Evolutionary conservation across 1,140 invertebrate genomes (phyloP).

Genomic region (Reticulitermes speratus): DNA sequence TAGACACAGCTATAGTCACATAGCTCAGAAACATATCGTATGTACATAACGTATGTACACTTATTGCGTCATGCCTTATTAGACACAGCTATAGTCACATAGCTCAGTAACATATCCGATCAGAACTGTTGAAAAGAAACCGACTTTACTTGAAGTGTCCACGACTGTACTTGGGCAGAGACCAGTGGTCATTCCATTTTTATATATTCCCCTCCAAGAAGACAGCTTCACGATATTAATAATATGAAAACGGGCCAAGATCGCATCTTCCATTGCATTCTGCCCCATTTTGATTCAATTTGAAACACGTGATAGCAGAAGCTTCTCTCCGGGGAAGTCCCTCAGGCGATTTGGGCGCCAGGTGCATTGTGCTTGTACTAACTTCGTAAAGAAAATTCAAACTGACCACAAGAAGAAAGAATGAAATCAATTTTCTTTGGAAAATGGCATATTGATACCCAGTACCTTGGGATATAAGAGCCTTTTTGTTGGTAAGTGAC

Average conservation of each 20-base stretch:
- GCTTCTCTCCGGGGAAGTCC: conserved; percentile 23
- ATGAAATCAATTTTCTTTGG: conserved; percentile 14
- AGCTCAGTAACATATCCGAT: too few relatives aligned
- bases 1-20: too few relatives aligned
- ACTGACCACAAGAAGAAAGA: conserved; percentile 23
- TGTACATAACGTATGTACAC: too few relatives aligned
- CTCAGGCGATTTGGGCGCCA: conserved; percentile 25
- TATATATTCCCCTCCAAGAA: conserved; percentile 22
- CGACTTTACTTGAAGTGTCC: too few relatives aligned
- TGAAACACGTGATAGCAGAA: conserved; percentile 24
- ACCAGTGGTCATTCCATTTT: conserved; percentile 29
- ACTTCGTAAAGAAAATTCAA: conserved; percentile 23
- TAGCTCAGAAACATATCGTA: too few relatives aligned
- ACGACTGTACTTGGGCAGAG: not conserved
- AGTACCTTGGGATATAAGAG: conserved; percentile 2
- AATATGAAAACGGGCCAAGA: conserved; percentile 29
- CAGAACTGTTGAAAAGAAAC: too few relatives aligned
- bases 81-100: too few relatives aligned
- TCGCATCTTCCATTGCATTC: conserved; percentile 15
- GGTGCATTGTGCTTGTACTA: not conserved
- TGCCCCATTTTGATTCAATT: conserved; percentile 31
- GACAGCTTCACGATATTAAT: conserved; percentile 26
- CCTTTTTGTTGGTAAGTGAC: not conserved
- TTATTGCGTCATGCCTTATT: too few relatives aligned
- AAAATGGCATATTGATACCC: conserved; percentile 29